phyloP scores from a whole-genome alignment of 2,888 invertebrate species.

The Xylocampa areola region DNA sequence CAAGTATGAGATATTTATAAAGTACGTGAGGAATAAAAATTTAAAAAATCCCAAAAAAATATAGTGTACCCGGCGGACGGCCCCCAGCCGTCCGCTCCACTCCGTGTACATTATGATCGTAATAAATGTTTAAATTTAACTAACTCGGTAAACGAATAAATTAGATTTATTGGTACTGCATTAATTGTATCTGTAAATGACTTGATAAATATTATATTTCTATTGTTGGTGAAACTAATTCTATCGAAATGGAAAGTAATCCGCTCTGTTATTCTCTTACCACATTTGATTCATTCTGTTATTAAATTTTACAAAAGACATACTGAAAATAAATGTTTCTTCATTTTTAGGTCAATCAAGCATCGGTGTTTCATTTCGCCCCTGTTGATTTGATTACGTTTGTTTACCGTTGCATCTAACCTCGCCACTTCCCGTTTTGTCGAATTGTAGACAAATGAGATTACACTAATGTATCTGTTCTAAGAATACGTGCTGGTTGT shows the following conservation, averaged over 20 bases:
- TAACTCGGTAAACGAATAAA: constrained; percentile 87
- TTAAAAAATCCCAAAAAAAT: constrained; percentile 80
- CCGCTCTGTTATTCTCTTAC: constrained; percentile 87
- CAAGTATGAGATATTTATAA: constrained; percentile 89
- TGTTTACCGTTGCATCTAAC: constrained; percentile 17
- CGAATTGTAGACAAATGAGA: constrained; percentile 19
- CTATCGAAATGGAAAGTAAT: constrained; percentile 84
- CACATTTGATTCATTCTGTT: constrained; percentile 89
- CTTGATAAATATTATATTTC: constrained; percentile 88
- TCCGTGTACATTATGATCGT: constrained; percentile 79
- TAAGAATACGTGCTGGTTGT: constrained; percentile 20
- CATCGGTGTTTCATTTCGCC: constrained; percentile 87
- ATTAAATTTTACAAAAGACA: constrained; percentile 91
- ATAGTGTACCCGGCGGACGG: constrained; percentile 72
- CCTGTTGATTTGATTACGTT: constrained; percentile 34
- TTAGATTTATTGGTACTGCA: constrained; percentile 88
- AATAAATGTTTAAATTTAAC: constrained; percentile 84
- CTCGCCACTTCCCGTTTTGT: constrained; percentile 9
- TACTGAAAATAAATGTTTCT: constrained; percentile 93
- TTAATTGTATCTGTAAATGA: constrained; percentile 88
- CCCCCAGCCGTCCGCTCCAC: constrained; percentile 58
- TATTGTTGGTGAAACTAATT: constrained; percentile 87
- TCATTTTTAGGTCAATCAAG: constrained; percentile 93
- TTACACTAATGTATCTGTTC: constrained; percentile 29
- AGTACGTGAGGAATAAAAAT: constrained; percentile 86